A percentile compares a stretch with the other conserved stretches of the same genome.
Evolutionary conservation across 2,797 vertebrate genomes (phyloP).

Genomic region (Lateolabrax maculatus): DNA sequence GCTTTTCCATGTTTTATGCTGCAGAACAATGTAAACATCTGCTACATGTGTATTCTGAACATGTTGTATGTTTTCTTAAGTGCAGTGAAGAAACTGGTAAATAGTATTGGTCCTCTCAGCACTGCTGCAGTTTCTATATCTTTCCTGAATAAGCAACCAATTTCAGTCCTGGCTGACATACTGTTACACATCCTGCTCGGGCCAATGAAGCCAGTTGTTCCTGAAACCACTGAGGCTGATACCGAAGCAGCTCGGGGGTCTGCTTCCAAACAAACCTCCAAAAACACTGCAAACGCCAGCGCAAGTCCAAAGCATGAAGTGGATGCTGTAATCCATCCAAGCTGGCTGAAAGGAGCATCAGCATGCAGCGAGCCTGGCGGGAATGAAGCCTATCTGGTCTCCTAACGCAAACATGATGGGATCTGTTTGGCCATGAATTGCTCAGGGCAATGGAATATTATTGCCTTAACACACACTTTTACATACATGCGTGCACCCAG

Average conservation of each 20-base stretch:
- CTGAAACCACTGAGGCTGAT: slow-evolving; percentile 15
- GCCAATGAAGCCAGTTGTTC: slow-evolving; percentile 5
- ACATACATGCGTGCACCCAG: slow-evolving; percentile 49
- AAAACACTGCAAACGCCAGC: slow-evolving; percentile 9
- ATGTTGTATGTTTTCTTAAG: neutral
- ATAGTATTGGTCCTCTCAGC: neutral
- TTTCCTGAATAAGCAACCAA: neutral
- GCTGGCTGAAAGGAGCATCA: slow-evolving; percentile 67
- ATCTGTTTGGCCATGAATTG: slow-evolving; percentile 72
- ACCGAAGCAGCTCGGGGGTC: neutral
- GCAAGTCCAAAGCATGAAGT: slow-evolving; percentile 25
- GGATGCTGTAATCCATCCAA: slow-evolving; percentile 44
- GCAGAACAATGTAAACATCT: neutral
- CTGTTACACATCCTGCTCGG: slow-evolving; percentile 3
- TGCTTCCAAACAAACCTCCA: slow-evolving; percentile 25
- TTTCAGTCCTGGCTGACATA: slow-evolving; percentile 11
- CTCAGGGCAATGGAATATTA: slow-evolving; percentile 73
- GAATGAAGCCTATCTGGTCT: slow-evolving; percentile 61
- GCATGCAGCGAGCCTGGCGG: slow-evolving; percentile 59
- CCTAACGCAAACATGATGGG: slow-evolving; percentile 78
- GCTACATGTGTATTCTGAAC: neutral
- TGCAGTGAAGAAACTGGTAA: neutral
- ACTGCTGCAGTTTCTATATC: neutral
- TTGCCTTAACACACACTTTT: slow-evolving; percentile 55
- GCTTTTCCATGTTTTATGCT: neutral